phyloP scores from a whole-genome alignment of 2,113 vertebrate species.

The Neoarius graeffei region DNA sequence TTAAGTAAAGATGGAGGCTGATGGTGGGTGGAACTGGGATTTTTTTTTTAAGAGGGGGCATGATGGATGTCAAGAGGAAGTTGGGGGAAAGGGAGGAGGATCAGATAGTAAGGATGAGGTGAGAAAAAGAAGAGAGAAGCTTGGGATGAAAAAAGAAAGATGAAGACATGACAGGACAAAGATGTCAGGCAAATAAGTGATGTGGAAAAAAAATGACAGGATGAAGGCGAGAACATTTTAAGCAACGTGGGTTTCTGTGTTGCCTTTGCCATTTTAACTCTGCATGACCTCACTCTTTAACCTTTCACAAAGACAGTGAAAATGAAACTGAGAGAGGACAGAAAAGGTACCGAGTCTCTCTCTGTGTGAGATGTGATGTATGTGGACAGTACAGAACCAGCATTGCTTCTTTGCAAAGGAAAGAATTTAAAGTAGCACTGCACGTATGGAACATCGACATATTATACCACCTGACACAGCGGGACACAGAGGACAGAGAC shows the following conservation, averaged over 20 bases:
- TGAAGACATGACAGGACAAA: constrained; percentile 20
- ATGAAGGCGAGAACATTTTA: constrained; percentile 12
- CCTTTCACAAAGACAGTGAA: constrained; percentile 11
- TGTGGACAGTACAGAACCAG: constrained; percentile 27
- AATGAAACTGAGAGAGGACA: constrained; percentile 13
- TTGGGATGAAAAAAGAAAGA: constrained; percentile 20
- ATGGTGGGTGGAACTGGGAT: background rate
- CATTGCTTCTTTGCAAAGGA: constrained; percentile 23
- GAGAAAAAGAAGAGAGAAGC: constrained; percentile 4
- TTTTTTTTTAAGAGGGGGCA: background rate
- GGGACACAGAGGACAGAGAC: constrained; percentile 44
- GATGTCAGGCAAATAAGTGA: constrained; percentile 27
- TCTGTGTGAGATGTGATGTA: constrained; percentile 39
- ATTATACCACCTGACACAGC: constrained; percentile 50
- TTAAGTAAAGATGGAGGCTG: background rate
- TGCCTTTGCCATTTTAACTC: constrained; percentile 19
- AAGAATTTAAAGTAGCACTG: constrained; percentile 50
- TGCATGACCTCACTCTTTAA: constrained; percentile 20
- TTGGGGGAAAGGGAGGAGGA: background rate
- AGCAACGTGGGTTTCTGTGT: constrained; percentile 14
- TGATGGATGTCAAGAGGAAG: background rate
- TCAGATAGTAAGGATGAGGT: background rate
- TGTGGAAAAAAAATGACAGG: constrained; percentile 20
- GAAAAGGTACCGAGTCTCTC: background rate
- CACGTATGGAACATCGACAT: constrained; percentile 52